These are phyloP conservation scores for Scomber scombrus DNA, from an alignment of 2,113 vertebrate genomes.

Conservation along the genomic window DNA sequence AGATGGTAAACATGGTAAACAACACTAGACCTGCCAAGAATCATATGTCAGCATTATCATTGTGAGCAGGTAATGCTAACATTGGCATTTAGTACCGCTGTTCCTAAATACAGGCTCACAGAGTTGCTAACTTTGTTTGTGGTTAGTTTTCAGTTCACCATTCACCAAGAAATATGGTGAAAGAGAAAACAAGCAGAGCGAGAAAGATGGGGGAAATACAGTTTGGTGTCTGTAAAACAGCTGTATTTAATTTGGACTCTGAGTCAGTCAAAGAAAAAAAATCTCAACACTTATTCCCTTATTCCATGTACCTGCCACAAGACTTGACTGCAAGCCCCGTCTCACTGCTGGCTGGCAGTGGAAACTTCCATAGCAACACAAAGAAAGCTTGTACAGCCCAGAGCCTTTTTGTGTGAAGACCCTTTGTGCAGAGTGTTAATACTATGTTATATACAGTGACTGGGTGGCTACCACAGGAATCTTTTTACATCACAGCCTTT, in stretches of 20 bases:
- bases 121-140: no score
- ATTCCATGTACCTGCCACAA: conserved; percentile 79
- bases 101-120: neutral
- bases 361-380: conserved; percentile 83
- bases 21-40: neutral
- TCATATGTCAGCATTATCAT: neutral
- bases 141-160: neutral
- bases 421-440: conserved; percentile 64
- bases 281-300: conserved; percentile 59
- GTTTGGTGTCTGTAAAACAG: conserved; percentile 75
- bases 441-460: conserved; percentile 55
- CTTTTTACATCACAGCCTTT: conserved; percentile 33
- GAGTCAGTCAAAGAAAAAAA: conserved; percentile 70
- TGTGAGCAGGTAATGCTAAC: neutral
- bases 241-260: conserved; percentile 82
- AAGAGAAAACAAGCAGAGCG: conserved; percentile 10
- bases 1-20: neutral
- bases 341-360: conserved; percentile 65
- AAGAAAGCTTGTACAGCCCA: conserved; percentile 68
- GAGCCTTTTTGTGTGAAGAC: conserved; percentile 67
- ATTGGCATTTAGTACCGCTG: neutral
- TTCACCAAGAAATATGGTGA: conserved; percentile 13
- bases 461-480: conserved; percentile 49
- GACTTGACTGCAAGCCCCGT: conserved; percentile 53
- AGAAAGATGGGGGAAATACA: conserved; percentile 42